Evolutionary conservation across 2,888 invertebrate species (phyloP).

Genomic region (Lacanobia oleracea): DNA sequence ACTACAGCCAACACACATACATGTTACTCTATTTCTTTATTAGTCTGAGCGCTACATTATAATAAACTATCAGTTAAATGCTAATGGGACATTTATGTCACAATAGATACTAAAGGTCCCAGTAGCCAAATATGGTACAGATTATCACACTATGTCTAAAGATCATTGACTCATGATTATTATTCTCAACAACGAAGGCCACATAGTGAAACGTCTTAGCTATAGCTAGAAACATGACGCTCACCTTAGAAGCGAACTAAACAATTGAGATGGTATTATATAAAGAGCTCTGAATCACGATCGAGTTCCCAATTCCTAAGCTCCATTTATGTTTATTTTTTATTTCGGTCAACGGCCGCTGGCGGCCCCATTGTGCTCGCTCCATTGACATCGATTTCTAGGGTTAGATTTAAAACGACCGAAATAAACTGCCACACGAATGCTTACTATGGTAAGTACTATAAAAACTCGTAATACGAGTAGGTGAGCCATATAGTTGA

Average conservation of each 20-base stretch:
- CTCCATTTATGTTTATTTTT: conserved; percentile 82
- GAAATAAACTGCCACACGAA: conserved; percentile 50
- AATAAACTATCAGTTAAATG: conserved; percentile 41
- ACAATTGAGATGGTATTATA: conserved; percentile 48
- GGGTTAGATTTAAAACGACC: conserved; percentile 81
- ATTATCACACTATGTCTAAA: conserved; percentile 54
- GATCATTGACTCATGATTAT: conserved; percentile 64
- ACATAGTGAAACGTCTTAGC: conserved; percentile 39
- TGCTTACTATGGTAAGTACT: conserved; percentile 39
- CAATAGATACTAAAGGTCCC: conserved; percentile 51
- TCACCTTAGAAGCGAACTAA: conserved; percentile 42
- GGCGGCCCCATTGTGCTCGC: conserved; percentile 80
- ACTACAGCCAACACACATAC: background rate
- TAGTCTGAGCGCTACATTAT: conserved; percentile 13
- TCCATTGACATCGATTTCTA: conserved; percentile 86
- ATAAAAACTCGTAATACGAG: conserved; percentile 56
- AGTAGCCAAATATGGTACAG: conserved; percentile 52
- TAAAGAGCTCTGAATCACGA: conserved; percentile 76
- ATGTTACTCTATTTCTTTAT: conserved; percentile 17
- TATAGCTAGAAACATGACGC: conserved; percentile 29
- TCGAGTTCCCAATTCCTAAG: conserved; percentile 82
- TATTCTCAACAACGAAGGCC: conserved; percentile 50
- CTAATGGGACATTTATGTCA: conserved; percentile 47
- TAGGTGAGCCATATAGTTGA: conserved; percentile 60
- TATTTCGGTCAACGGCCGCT: conserved; percentile 88